phyloP scores from a whole-genome alignment of 2,113 vertebrate genomes.

The Hypomesus transpacificus region DNA sequence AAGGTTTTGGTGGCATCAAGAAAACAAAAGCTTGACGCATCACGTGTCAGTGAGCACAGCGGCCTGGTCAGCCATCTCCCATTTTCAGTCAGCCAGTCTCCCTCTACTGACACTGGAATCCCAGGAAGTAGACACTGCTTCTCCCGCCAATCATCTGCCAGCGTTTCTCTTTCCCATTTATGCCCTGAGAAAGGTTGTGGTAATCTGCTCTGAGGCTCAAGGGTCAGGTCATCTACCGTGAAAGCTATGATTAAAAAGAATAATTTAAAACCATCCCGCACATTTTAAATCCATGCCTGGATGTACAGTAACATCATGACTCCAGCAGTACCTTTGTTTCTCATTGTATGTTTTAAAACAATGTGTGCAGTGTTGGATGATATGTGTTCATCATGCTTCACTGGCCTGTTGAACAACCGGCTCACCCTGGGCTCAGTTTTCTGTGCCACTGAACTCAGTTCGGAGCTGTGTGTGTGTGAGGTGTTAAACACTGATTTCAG shows the following conservation, averaged over 20 bases:
- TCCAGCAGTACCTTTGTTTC: background rate
- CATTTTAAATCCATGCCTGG: no score
- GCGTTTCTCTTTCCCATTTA: background rate
- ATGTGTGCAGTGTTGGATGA: background rate
- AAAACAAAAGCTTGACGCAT: constrained; percentile 13
- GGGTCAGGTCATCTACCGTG: no score
- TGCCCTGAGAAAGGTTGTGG: background rate
- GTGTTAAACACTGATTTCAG: background rate
- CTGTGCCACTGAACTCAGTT: constrained; percentile 8
- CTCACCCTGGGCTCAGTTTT: background rate
- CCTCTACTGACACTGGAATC: constrained; percentile 10
- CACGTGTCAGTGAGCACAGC: constrained; percentile 21
- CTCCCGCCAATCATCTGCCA: background rate
- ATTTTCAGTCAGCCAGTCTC: constrained; percentile 21
- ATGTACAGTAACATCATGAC: background rate
- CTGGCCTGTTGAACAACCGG: background rate
- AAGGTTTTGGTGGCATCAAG: constrained; percentile 10
- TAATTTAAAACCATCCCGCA: no score
- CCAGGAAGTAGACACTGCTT: background rate
- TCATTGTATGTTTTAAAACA: background rate
- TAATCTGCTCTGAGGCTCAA: no score
- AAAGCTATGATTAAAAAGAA: no score
- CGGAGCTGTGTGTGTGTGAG: background rate
- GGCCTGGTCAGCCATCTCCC: constrained; percentile 9
- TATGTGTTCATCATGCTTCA: background rate